These are phyloP conservation scores for Amphimedon queenslandica DNA, from an alignment of 37 sponge, comb jelly and placozoan genomes.

Conservation along the genomic window DNA sequence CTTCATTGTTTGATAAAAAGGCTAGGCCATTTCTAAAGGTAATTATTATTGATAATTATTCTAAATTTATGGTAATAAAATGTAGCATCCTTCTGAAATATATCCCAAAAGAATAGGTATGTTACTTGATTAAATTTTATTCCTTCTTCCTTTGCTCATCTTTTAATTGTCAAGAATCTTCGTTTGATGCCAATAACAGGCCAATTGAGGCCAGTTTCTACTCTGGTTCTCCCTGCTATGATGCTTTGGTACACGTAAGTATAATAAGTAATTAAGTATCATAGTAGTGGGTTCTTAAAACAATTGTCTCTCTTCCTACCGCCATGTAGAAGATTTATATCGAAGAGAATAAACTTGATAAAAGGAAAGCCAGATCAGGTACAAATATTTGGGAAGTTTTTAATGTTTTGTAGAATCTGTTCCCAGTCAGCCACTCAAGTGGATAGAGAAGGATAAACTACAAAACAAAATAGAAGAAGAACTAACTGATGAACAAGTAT, in stretches of 20 bases:
- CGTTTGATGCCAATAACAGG: constrained; percentile 32
- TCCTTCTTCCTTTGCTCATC: neutral
- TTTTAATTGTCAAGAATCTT: constrained; percentile 9
- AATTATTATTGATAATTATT: neutral
- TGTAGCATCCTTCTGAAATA: constrained; percentile 55
- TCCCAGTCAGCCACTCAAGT: too few species aligned
- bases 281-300: too few species aligned
- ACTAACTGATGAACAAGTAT: constrained; percentile 45
- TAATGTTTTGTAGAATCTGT: too few species aligned
- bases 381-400: too few species aligned
- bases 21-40: constrained; percentile 77
- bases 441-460: constrained; percentile 28
- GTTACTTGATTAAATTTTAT: neutral
- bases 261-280: too few species aligned
- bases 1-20: constrained; percentile 48
- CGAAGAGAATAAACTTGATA: too few species aligned
- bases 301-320: too few species aligned
- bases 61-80: neutral
- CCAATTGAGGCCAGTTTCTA: constrained; percentile 77
- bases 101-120: constrained; percentile 58
- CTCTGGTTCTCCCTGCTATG: constrained; percentile 62
- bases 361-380: too few species aligned
- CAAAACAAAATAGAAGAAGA: constrained; percentile 28
- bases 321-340: too few species aligned
- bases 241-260: constrained; percentile 36